These are phyloP conservation scores for Ptychochromis oligacanthus DNA, from an alignment of 2,113 vertebrate genomes.

Conservation along the genomic window DNA sequence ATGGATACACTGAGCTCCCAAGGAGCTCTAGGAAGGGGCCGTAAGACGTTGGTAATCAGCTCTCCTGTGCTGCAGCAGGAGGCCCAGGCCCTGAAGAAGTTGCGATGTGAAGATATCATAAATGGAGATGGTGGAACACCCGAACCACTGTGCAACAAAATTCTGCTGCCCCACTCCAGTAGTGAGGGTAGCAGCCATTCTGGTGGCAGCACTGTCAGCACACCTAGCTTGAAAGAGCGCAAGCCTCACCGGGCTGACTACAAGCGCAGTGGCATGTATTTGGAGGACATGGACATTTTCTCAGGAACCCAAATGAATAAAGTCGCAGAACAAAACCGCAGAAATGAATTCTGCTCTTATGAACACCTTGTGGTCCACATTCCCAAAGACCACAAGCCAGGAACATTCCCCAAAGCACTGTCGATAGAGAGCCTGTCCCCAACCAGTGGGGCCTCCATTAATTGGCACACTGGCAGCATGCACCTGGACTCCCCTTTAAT, in stretches of 20 bases:
- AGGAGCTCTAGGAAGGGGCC: constrained; percentile 76
- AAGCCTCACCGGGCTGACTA: constrained; percentile 83
- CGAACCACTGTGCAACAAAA: constrained; percentile 48
- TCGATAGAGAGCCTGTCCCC: constrained; percentile 95
- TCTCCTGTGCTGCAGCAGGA: constrained; percentile 86
- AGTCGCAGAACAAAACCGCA: constrained; percentile 81
- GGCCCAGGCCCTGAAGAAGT: constrained; percentile 83
- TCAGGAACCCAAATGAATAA: constrained; percentile 76
- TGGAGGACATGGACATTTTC: constrained; percentile 91
- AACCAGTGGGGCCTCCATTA: constrained; percentile 80
- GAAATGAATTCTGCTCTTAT: constrained; percentile 91
- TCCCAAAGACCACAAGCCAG: constrained; percentile 97
- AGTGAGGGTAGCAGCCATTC: constrained; percentile 87
- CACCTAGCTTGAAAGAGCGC: constrained; percentile 85
- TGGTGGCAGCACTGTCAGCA: constrained; percentile 84
- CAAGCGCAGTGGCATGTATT: constrained; percentile 93
- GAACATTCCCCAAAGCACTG: constrained; percentile 97
- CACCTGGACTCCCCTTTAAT: constrained; percentile 77
- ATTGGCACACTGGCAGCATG: constrained; percentile 86
- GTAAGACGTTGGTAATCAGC: constrained; percentile 83
- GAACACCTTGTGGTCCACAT: constrained; percentile 93
- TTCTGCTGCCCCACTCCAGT: constrained; percentile 75
- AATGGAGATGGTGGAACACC: constrained; percentile 78
- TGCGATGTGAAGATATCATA: constrained; percentile 84
- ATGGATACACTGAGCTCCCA: constrained; percentile 90